Evolutionary conservation across 1,140 invertebrate genomes (phyloP), one percentile per base, ranked within the genome.

Genomic region (Diploscapter pachys): DNA sequence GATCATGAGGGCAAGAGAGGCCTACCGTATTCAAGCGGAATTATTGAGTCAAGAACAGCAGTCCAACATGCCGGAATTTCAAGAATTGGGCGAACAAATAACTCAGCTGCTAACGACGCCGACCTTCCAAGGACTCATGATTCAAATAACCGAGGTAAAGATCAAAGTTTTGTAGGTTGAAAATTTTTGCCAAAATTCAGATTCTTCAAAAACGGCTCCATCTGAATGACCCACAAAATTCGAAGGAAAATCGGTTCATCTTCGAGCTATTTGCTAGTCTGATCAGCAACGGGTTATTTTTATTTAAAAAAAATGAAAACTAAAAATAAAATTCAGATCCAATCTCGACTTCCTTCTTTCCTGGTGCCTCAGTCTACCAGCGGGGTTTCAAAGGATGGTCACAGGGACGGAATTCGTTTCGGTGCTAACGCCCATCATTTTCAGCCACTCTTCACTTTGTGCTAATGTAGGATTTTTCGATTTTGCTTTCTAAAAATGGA

Each of bases 211-310:
- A 65, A 8, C 51, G 9, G 2, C 13, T 65, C 51, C 51, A 11
- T 31, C 63, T 55, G 48, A 48, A 48, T 68, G 11, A 5, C 57
- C 8, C 11, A 8, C 11, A 68, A 52, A 8, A 55, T 68, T 11
- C 6, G 2, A 48, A 52, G 51, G 6, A 53, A 68, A 53, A n/a
- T 68, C 9, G 66, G 9, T 68, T 68, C 66, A 55, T 48, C 6
- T 68, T 68, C 66, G 66, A 68, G 51, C 66, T 68, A 5, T 68
- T 68, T 52, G 66, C 66, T 11, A 55, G 52, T 9, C 66, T 68
- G 5, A 55, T 68, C 6, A 8, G 2, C n/a, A 68, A 8, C 0
- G 66, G 56, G 51, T n/a, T 13, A 59, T 11, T 59, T 11, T 11
- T 31, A 11, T 59, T 59, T 1, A n/a, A n/a, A 1, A 59, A 11